A percentile compares a stretch with the other conserved stretches of the same genome.
Evolutionary conservation across 2,797 vertebrate species (phyloP).

Genomic region (Botia almorhae): DNA sequence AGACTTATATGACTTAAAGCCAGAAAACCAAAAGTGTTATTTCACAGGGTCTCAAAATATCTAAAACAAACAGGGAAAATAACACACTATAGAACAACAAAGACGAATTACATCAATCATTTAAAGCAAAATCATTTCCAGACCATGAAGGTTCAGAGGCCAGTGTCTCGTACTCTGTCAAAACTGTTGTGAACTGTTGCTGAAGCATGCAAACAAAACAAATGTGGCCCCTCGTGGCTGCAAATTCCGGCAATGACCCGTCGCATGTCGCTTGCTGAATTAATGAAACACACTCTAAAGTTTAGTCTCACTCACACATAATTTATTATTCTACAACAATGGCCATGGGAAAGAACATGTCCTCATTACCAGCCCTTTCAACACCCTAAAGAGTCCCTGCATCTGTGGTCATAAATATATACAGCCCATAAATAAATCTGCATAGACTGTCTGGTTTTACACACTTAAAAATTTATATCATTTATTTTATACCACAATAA

Average conservation of each 20-base stretch:
- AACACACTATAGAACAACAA: neutral
- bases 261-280: constrained; percentile 55
- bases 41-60: constrained; percentile 7
- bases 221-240: constrained; percentile 17
- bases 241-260: constrained; percentile 44
- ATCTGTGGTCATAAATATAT: neutral
- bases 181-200: constrained; percentile 29
- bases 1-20: neutral
- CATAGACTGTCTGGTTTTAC: neutral
- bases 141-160: constrained; percentile 20
- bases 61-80: constrained; percentile 15
- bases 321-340: constrained; percentile 63
- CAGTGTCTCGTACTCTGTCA: constrained; percentile 1
- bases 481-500: too few species aligned
- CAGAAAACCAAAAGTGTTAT: neutral
- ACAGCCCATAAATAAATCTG: neutral
- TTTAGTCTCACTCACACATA: constrained; percentile 28
- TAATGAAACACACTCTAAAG: constrained; percentile 56
- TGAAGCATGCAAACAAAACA: constrained; percentile 39
- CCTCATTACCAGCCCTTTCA: constrained; percentile 57
- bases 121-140: constrained; percentile 36
- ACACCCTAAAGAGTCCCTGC: neutral
- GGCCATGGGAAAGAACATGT: constrained; percentile 66
- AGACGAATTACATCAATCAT: constrained; percentile 33
- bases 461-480: neutral